Evolutionary conservation across 2,113 vertebrate species (phyloP).

Genomic region (Siphamia tubifer): DNA sequence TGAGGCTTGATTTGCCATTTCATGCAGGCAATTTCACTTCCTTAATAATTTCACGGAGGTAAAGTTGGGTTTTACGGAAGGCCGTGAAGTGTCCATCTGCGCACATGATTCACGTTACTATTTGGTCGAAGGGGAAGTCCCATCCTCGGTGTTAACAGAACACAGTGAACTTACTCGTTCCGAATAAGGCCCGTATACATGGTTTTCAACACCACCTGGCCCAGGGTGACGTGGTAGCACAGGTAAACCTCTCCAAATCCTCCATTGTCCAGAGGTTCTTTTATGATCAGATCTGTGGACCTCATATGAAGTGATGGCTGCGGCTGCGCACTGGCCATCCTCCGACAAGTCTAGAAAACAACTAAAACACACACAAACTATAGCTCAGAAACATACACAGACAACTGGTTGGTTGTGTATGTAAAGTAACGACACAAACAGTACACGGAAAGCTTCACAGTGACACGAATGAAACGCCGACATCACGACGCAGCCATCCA

Average conservation of each 20-base stretch:
- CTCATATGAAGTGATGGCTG: constrained; percentile 83
- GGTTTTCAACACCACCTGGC: constrained; percentile 90
- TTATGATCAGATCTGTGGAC: constrained; percentile 81
- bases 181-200: constrained; percentile 88
- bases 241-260: constrained; percentile 91
- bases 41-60: neutral
- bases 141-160: neutral
- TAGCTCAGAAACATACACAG: neutral
- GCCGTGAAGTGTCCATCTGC: neutral
- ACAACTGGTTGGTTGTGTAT: too few relatives aligned
- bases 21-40: too few relatives aligned
- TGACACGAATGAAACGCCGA: neutral
- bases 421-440: neutral
- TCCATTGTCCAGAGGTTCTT: constrained; percentile 83
- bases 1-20: too few relatives aligned
- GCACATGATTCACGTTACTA: constrained; percentile 37
- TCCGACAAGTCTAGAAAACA: neutral
- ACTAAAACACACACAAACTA: neutral
- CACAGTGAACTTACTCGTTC: constrained; percentile 82
- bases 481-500: neutral
- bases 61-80: neutral
- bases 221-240: constrained; percentile 86
- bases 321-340: constrained; percentile 73
- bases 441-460: neutral
- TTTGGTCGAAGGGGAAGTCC: constrained; percentile 41